These are phyloP conservation scores for Urosaurus nigricauda DNA, from an alignment of 2,797 vertebrate species.

Conservation along the genomic window DNA sequence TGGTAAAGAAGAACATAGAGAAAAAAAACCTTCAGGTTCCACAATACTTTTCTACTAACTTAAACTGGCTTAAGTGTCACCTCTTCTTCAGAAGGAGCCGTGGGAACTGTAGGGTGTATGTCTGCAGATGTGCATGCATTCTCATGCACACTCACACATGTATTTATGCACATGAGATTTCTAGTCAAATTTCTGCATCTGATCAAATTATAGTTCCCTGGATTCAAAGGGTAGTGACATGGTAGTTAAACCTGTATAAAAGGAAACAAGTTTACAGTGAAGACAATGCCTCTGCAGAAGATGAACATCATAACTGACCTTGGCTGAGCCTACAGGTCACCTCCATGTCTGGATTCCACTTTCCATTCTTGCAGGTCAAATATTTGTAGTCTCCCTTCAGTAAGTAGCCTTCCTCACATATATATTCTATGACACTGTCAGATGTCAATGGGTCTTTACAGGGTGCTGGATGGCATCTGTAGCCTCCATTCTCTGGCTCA, in stretches of 20 bases:
- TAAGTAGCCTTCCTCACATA: slow-evolving; percentile 93
- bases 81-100: neutral
- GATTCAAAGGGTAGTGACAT: neutral
- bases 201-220: neutral
- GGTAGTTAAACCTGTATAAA: neutral
- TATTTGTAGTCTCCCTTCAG: slow-evolving; percentile 97
- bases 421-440: slow-evolving; percentile 93
- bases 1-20: neutral
- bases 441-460: slow-evolving; percentile 87
- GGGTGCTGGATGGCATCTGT: slow-evolving; percentile 91
- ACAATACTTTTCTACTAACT: neutral
- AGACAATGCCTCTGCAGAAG: neutral
- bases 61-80: neutral
- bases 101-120: neutral
- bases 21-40: neutral
- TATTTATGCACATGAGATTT: neutral
- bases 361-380: slow-evolving; percentile 93
- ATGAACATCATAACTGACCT: slow-evolving; percentile 78
- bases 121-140: too few relatives aligned
- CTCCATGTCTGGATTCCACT: slow-evolving; percentile 93
- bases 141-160: too few relatives aligned
- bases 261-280: neutral
- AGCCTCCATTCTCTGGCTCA: slow-evolving; percentile 92
- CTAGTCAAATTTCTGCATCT: neutral
- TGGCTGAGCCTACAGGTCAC: slow-evolving; percentile 91